phyloP scores from a whole-genome alignment of 2,113 vertebrate genomes.

The Erpornis zantholeuca region DNA sequence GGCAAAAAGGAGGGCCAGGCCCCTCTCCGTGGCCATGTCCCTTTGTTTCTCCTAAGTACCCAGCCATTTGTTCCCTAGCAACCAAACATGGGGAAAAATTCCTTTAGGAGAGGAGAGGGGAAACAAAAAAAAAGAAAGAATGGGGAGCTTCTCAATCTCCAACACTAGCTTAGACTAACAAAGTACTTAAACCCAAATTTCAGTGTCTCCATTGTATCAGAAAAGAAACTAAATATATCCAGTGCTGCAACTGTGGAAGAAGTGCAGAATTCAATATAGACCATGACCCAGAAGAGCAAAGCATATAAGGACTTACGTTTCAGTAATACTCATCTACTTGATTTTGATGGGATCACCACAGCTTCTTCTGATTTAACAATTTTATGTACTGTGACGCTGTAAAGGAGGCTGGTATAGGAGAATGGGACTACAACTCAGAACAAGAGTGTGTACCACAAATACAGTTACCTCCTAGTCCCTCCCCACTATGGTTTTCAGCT shows the following conservation, averaged over 20 bases:
- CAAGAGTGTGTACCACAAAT: background rate
- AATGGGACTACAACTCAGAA: background rate
- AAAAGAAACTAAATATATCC: conserved; percentile 7
- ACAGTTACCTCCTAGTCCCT: background rate
- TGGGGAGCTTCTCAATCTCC: too few species aligned
- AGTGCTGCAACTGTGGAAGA: background rate
- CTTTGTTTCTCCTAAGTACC: too few species aligned
- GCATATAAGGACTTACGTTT: background rate
- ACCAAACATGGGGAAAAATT: too few species aligned
- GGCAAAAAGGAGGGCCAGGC: too few species aligned
- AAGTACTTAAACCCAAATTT: background rate
- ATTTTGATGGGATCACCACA: background rate
- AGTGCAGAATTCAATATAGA: background rate
- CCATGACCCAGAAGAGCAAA: background rate
- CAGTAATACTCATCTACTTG: background rate
- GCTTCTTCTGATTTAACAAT: background rate
- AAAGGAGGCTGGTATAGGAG: background rate
- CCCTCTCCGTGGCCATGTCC: too few species aligned
- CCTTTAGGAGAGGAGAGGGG: too few species aligned
- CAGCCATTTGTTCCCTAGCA: too few species aligned
- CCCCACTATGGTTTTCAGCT: background rate
- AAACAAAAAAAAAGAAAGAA: too few species aligned
- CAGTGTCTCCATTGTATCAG: background rate
- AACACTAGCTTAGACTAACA: background rate
- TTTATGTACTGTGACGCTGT: background rate